phyloP scores from a whole-genome alignment of 2,797 vertebrate genomes.

The Apogon talboti region DNA sequence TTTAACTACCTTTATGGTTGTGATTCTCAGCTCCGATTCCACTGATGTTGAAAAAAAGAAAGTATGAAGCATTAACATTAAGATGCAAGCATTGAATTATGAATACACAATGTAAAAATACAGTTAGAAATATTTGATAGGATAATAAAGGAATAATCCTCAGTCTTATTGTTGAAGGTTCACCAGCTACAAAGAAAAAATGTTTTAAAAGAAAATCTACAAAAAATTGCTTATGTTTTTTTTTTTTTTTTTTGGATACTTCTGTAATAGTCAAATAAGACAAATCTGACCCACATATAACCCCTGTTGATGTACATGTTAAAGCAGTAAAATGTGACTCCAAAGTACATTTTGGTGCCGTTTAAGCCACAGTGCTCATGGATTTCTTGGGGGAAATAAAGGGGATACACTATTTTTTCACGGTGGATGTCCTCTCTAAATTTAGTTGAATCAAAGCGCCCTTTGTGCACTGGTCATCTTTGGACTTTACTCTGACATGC shows the following conservation, averaged over 20 bases:
- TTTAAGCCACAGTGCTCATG: conserved; percentile 5
- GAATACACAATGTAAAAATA: neutral
- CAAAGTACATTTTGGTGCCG: neutral
- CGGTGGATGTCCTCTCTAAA: conserved; percentile 44
- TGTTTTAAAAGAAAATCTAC: neutral
- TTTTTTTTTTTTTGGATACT: neutral
- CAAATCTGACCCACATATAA: neutral
- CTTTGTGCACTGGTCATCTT: conserved; percentile 56
- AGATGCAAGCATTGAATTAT: neutral
- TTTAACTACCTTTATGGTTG: conserved; percentile 88
- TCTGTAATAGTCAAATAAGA: neutral
- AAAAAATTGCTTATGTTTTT: neutral
- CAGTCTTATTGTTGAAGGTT: neutral
- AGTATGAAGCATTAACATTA: conserved; percentile 9
- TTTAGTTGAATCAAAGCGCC: conserved; percentile 55
- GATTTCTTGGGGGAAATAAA: conserved; percentile 6
- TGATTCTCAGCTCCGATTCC: conserved; percentile 81
- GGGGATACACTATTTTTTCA: conserved; percentile 1
- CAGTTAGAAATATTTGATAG: neutral
- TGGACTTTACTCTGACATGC: conserved; percentile 43
- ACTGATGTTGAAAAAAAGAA: conserved; percentile 42
- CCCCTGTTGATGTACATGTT: neutral
- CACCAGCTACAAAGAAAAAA: neutral
- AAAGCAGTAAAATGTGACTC: neutral
- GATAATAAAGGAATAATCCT: neutral